A percentile compares a stretch with the other conserved stretches of the same genome.
These are phyloP conservation scores for Ditula angustiorana DNA, from an alignment of 2,888 invertebrate genomes.

Conservation along the genomic window DNA sequence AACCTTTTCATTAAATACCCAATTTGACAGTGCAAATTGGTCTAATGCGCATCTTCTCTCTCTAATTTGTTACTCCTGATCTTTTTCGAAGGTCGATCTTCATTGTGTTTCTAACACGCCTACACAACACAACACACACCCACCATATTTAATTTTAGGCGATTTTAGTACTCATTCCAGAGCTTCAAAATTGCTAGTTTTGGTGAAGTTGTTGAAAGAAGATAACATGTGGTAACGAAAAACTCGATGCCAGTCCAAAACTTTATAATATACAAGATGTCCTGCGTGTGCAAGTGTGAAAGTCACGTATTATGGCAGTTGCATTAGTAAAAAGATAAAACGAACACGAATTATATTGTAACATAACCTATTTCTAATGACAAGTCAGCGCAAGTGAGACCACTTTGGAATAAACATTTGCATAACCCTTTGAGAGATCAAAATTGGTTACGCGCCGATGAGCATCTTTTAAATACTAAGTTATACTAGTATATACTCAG, in stretches of 20 bases:
- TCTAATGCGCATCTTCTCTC: slow-evolving; percentile 67
- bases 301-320: no score
- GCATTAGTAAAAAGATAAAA: no score
- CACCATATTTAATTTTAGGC: not conserved
- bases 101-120: slow-evolving; percentile 18
- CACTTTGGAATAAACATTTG: no score
- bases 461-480: no score
- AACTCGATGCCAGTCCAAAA: not conserved
- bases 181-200: not conserved
- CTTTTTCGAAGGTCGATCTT: slow-evolving; percentile 52
- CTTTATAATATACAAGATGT: not conserved
- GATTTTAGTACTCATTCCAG: not conserved
- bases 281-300: no score
- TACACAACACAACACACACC: slow-evolving; percentile 26
- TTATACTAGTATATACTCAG: no score
- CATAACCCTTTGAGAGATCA: no score
- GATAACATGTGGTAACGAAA: not conserved
- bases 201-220: not conserved
- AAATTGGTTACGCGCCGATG: no score
- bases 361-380: no score
- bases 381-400: no score
- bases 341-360: no score
- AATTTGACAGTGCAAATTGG: slow-evolving; percentile 75
- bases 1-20: slow-evolving; percentile 66
- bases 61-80: slow-evolving; percentile 78